phyloP scores from a whole-genome alignment of 2,113 vertebrate genomes.

The Noturus placidus region DNA sequence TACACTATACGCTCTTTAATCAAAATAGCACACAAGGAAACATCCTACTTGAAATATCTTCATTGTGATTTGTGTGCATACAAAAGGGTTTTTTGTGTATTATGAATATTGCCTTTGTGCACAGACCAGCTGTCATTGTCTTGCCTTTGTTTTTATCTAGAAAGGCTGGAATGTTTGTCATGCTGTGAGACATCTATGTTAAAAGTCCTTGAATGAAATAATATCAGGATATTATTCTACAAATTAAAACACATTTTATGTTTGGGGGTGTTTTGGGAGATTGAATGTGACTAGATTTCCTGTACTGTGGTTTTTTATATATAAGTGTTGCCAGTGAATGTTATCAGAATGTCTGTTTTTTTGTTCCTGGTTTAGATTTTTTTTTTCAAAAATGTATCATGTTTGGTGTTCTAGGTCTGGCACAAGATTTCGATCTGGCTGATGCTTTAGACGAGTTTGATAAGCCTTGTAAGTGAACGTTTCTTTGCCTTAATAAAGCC shows the following conservation, averaged over 20 bases:
- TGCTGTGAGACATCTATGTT: slow-evolving; percentile 22
- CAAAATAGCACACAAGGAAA: slow-evolving; percentile 19
- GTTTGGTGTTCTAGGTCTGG: slow-evolving; percentile 54
- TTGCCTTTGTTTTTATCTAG: slow-evolving; percentile 19
- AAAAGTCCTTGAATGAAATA: not conserved
- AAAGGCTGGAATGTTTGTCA: slow-evolving; percentile 10
- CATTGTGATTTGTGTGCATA: slow-evolving; percentile 16
- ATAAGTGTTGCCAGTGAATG: not conserved
- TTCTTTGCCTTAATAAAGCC: not conserved
- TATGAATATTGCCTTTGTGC: slow-evolving; percentile 32
- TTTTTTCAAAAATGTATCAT: not conserved
- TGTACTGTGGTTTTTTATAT: not conserved
- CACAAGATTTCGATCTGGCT: slow-evolving; percentile 48
- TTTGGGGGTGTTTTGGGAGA: not conserved
- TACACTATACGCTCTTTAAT: not conserved
- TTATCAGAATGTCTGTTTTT: not conserved
- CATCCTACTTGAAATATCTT: slow-evolving; percentile 30
- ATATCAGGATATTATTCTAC: not conserved
- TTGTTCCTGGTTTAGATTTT: not conserved
- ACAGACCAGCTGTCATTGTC: slow-evolving; percentile 17
- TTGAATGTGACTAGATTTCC: not conserved
- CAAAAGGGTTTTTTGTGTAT: slow-evolving; percentile 47
- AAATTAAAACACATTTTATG: not conserved
- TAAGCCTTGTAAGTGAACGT: slow-evolving; percentile 34
- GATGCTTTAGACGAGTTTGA: slow-evolving; percentile 34